phyloP scores from a whole-genome alignment of 2,888 invertebrate species.

The Trichopria drosophilae region DNA sequence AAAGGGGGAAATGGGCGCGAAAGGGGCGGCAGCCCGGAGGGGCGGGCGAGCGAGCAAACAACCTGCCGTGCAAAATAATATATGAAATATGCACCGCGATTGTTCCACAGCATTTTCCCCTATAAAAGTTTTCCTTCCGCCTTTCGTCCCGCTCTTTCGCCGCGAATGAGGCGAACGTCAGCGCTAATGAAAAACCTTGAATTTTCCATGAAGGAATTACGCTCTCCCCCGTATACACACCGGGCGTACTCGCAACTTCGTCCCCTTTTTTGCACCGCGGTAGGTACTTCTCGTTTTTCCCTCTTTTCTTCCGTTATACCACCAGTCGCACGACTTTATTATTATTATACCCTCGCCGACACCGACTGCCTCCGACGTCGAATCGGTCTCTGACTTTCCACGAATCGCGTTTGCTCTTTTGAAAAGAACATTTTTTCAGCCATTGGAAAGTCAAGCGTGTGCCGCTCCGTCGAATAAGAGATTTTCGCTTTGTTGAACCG shows the following conservation, averaged over 20 bases:
- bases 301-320: constrained; percentile 27
- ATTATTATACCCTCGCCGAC: constrained; percentile 32
- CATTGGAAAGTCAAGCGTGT: too few species aligned
- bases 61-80: constrained; percentile 56
- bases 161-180: constrained; percentile 27
- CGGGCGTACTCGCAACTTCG: too few species aligned
- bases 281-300: constrained; percentile 22
- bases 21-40: constrained; percentile 35
- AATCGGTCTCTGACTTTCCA: constrained; percentile 29
- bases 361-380: constrained; percentile 29
- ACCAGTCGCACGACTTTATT: constrained; percentile 24
- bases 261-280: too few species aligned
- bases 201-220: constrained; percentile 57
- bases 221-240: constrained; percentile 26
- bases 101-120: constrained; percentile 47
- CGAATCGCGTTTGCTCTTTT: too few species aligned
- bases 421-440: too few species aligned
- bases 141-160: constrained; percentile 23
- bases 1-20: constrained; percentile 30
- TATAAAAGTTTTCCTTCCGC: constrained; percentile 41
- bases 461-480: too few species aligned
- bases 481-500: too few species aligned
- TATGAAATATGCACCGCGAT: constrained; percentile 57
- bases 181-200: constrained; percentile 58
- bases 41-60: constrained; percentile 52